Evolutionary conservation across 2,797 vertebrate species (phyloP), one percentile per base, ranked within the genome.

Genomic region (Phrynocephalus forsythii): DNA sequence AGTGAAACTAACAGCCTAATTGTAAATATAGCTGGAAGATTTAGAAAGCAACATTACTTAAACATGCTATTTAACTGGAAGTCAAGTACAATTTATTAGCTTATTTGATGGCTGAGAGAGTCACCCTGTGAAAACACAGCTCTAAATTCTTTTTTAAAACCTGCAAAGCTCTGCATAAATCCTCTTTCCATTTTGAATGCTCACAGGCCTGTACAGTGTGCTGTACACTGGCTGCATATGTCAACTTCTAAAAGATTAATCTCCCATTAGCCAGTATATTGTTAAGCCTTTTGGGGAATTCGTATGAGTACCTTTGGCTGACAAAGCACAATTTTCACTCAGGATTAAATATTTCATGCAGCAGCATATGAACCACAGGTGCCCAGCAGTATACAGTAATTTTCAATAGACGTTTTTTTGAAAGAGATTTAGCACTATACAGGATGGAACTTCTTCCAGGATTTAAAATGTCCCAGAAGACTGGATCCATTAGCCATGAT

Each of bases 241-340:
- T 94, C 84, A 93, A 0, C 30, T 90, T 91, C 92, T 89, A 75
- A 93, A 90, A 94, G 90, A 92, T 95, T 95, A 92, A 92, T 94
- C 91, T 95, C 84, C 85, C 82, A 80, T 95, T 92, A 94, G 92
- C 87, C 90, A 63, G 38, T 87, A 80, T 0, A 0, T 89, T 83
- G 66, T 91, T 93, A 87, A 93, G 60, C 60, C 81, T 94, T 90
- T 94, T 84, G 80, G 84, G 88, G 90, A 93, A 95, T 91, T 93
- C 8, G 38, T 67, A 71, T 91, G 90, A 85, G 30, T 92, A 85
- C 20, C 38, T 89, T 89, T 24, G 2, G 66, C 93, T 95, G 92
- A 95, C 91, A 94, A 90, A 90, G 78, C 92, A 90, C 72, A 87
- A 87, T 95, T 94, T 87, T 91, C 88, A 91, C 89, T 95, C 91